Base-by-base conservation (phyloP, 2,797 vertebrate species). In the Limnodromus scolopaceus region DNA sequence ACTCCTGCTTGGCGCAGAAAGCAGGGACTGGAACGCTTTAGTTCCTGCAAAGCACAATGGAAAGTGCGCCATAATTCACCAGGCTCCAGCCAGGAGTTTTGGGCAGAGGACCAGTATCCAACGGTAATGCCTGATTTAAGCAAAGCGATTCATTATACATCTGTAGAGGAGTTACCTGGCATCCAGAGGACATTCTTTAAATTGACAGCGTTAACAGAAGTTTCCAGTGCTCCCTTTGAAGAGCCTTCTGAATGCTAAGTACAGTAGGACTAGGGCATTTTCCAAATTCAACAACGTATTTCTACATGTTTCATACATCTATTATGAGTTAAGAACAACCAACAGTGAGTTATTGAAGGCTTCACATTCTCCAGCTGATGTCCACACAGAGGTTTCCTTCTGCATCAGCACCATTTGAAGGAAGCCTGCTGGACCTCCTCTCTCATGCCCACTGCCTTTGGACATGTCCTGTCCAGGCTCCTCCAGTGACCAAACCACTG, bases 31-130 rank as follows among this genome's bases (percentile, higher is more conserved):
- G 87, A 96, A 92, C 0, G 0, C 78, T 89, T 87, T 16, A 87
- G 75, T 51, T 93, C 82, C 87, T 93, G 57, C 86, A 94, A 92
- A 93, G 96, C 71, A 75, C 93, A 87, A 75, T 82, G 83, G 87
- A 96, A 93, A 94, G 82, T 34, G 48, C 38, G 77, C 87, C 93
- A 95, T 88, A 85, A 97, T 71, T 93, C 82, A 87, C 41, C 72
- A 3, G 43, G 58, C 77, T 58, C 41, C 1, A 1, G 60, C 53
- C 63, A 96, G 84, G n/a, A 87, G 89, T 66, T 88, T 84, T 68
- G 64, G 91, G 84, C 69, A 76, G 74, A 43, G 36, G 11, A 75
- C 80, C 66, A 81, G 88, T 38, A 77, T 68, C 81, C 63, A 68
- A 30, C 0, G 2, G 85, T 91, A 88, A 82, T 54, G 72, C 70